Conservation (phyloP, 2,113 vertebrate genomes). For the Isichthys henryi region DNA sequence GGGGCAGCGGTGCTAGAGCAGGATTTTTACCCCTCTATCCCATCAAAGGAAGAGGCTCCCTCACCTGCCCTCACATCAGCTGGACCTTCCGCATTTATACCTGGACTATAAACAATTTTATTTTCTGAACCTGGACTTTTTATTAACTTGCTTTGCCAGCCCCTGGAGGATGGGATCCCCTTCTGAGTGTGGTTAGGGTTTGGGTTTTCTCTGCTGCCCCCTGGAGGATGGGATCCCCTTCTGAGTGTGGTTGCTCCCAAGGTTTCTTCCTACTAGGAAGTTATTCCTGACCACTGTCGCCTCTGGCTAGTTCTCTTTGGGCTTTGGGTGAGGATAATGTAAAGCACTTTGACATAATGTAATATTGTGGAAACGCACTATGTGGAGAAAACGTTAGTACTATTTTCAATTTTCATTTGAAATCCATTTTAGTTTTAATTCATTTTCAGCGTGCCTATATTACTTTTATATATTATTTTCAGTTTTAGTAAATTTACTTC, state of each 20-base stretch:
- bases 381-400: not conserved
- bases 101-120: not conserved
- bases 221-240: not conserved
- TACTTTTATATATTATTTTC: not conserved
- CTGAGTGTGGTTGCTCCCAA: not conserved
- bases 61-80: not conserved
- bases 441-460: not conserved
- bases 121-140: not conserved
- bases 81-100: not conserved
- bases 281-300: not conserved
- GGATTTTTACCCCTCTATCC: not conserved
- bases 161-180: not conserved
- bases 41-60: not conserved
- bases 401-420: not conserved
- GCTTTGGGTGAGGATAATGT: not conserved
- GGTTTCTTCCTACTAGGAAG: not conserved
- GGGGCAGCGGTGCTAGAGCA: not conserved
- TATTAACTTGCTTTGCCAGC: not conserved
- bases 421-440: not conserved
- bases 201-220: not conserved
- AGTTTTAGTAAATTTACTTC: not conserved
- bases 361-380: not conserved
- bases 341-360: not conserved
- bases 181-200: too few species aligned
- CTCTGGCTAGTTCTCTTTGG: not conserved